phyloP scores from a whole-genome alignment of 2,113 vertebrate genomes.

The Dromaius novaehollandiae region DNA sequence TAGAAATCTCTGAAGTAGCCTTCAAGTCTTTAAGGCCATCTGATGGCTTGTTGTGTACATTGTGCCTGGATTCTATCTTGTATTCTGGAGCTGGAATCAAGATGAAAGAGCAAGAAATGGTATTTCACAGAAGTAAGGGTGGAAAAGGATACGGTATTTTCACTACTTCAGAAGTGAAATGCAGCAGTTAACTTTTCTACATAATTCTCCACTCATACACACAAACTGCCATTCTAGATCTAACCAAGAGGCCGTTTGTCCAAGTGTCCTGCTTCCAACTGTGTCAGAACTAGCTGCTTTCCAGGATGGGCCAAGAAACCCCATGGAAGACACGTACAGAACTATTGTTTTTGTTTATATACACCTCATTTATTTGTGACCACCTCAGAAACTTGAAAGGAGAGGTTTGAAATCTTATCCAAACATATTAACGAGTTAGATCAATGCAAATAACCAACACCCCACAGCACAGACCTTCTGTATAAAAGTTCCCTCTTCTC shows the following conservation, averaged over 20 bases:
- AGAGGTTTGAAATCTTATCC: background rate
- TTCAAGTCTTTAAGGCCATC: background rate
- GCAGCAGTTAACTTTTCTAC: background rate
- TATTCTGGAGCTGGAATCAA: background rate
- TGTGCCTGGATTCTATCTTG: background rate
- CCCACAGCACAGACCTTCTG: background rate
- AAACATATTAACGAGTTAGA: background rate
- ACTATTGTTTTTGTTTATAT: background rate
- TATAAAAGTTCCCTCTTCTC: background rate
- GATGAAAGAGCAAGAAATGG: background rate
- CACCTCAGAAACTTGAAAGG: background rate
- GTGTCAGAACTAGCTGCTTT: background rate
- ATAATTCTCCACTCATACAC: background rate
- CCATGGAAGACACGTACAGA: background rate
- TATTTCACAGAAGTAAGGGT: background rate
- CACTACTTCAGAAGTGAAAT: too few relatives aligned
- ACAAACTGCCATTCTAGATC: background rate
- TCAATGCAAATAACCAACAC: background rate
- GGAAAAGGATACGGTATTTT: background rate
- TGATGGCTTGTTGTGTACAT: accelerated
- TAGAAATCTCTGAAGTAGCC: background rate
- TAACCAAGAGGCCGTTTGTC: background rate
- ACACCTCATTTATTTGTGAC: background rate
- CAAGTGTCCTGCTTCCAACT: background rate
- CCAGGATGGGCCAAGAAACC: background rate